Conservation (phyloP, 2,113 vertebrate genomes). For the Nycticryphes semicollaris region DNA sequence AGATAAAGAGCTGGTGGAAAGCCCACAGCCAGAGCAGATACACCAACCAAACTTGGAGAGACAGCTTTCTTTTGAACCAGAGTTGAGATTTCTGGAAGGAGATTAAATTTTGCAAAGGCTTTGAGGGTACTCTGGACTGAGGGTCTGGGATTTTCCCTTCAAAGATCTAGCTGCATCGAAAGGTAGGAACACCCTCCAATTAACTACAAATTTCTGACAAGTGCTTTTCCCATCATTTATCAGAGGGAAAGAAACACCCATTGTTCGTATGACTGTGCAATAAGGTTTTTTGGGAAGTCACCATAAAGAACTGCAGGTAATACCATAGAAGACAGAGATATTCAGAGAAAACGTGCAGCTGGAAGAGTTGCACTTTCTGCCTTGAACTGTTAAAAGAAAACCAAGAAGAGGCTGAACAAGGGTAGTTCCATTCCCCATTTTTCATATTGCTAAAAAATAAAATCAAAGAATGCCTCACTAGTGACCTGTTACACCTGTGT, state of each 20-base stretch:
- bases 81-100: background rate
- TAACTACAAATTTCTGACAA: background rate
- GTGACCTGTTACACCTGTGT: background rate
- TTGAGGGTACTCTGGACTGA: background rate
- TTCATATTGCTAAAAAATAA: background rate
- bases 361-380: background rate
- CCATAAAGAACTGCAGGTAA: background rate
- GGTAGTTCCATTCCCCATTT: background rate
- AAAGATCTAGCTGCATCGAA: background rate
- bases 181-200: background rate
- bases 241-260: background rate
- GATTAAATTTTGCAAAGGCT: background rate
- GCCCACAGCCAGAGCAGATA: background rate
- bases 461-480: background rate
- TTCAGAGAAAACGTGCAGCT: background rate
- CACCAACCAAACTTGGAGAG: accelerated
- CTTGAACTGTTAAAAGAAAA: background rate
- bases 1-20: background rate
- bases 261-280: background rate
- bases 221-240: background rate
- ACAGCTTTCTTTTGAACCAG: background rate
- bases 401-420: background rate
- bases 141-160: background rate
- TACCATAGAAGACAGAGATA: background rate
- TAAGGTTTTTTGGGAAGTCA: background rate